phyloP scores from a whole-genome alignment of 2,888 invertebrate species.

The Pyrocoelia pectoralis region DNA sequence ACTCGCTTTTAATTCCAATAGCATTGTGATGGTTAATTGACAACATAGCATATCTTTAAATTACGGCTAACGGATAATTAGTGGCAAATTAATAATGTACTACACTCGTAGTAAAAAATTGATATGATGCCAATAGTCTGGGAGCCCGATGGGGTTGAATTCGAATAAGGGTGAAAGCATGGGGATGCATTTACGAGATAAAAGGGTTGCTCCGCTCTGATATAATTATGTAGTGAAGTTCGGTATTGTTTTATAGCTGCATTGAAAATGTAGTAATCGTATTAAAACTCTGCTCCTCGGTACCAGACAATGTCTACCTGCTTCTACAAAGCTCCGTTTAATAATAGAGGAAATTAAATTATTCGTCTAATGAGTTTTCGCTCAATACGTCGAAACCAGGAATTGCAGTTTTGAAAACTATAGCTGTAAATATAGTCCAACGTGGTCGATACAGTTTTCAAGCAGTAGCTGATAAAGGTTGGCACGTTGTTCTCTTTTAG shows the following conservation, averaged over 20 bases:
- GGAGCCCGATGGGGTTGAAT: conserved; percentile 23
- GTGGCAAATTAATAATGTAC: conserved; percentile 25
- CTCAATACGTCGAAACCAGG: conserved; percentile 41
- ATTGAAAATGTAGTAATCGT: conserved; percentile 14
- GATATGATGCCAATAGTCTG: conserved; percentile 28
- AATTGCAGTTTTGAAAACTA: conserved; percentile 44
- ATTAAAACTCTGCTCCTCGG: not conserved
- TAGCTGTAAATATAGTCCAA: conserved; percentile 43
- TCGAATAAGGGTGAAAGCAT: conserved; percentile 21
- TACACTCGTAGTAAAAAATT: conserved; percentile 24
- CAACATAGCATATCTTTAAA: not conserved
- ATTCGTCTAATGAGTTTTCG: too few species aligned
- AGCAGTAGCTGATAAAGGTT: conserved; percentile 30
- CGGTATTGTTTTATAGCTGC: conserved; percentile 27
- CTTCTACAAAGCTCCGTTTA: not conserved
- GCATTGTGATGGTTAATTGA: too few species aligned
- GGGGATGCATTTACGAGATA: conserved; percentile 33
- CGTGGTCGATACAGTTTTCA: conserved; percentile 44
- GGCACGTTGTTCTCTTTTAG: conserved; percentile 1
- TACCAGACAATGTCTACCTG: too few species aligned
- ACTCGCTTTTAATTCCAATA: too few species aligned
- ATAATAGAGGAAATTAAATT: not conserved
- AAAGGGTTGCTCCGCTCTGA: conserved; percentile 31
- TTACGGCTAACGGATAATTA: conserved; percentile 10
- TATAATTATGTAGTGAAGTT: conserved; percentile 31